Conservation (phyloP, 2,888 invertebrate species). For the Mallateleia sp. region DNA sequence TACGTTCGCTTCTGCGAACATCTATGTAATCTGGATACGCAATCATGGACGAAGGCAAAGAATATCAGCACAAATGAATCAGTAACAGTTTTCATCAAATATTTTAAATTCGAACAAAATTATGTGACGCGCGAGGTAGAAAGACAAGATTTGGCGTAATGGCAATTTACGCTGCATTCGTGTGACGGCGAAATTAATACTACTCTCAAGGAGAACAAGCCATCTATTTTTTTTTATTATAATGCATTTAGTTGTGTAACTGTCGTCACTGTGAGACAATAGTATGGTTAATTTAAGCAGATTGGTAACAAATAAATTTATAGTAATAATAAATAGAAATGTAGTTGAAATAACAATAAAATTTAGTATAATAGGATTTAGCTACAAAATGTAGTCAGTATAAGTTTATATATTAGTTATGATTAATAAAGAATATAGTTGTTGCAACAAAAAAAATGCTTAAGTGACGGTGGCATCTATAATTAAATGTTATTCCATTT, state of each 20-base stretch:
- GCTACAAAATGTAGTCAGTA: no score
- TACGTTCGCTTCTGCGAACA: slow-evolving; percentile 66
- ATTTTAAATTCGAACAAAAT: background rate
- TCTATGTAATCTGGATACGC: slow-evolving; percentile 63
- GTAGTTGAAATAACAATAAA: no score
- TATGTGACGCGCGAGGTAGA: background rate
- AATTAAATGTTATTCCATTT: no score
- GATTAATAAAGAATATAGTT: no score
- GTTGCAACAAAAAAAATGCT: no score
- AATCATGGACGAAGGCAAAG: slow-evolving; percentile 61
- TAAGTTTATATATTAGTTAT: no score
- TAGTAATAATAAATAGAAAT: no score
- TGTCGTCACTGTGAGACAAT: no score
- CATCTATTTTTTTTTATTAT: background rate
- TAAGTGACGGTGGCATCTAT: no score
- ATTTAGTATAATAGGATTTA: no score
- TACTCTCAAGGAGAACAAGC: background rate
- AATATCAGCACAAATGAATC: slow-evolving; percentile 53
- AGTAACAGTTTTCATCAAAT: slow-evolving; percentile 22
- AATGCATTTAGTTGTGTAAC: background rate
- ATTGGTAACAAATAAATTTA: no score
- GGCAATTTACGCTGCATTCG: background rate
- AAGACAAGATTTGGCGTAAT: background rate
- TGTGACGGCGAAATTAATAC: background rate
- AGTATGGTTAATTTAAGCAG: no score